These are phyloP conservation scores for Hirundo rustica DNA, from an alignment of 2,797 vertebrate genomes.

Conservation along the genomic window DNA sequence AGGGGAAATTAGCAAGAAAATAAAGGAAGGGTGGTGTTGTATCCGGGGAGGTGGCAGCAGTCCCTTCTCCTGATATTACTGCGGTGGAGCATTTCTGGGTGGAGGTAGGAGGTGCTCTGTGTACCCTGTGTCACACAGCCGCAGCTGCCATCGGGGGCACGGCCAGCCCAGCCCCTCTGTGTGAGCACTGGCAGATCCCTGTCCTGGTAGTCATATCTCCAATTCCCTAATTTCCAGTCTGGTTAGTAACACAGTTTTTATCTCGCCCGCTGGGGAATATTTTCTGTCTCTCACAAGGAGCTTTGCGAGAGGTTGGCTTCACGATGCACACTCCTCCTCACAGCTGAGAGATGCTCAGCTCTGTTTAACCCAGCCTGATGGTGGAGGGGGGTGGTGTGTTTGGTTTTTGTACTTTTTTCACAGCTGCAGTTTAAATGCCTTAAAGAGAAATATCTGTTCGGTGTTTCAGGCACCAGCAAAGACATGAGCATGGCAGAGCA, in stretches of 20 bases:
- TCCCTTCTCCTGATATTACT: background rate
- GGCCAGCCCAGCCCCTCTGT: background rate
- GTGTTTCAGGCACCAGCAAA: background rate
- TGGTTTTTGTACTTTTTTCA: background rate
- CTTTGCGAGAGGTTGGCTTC: background rate
- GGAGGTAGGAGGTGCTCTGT: background rate
- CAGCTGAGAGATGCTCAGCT: background rate
- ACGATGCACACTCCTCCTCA: background rate
- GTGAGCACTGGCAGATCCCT: background rate
- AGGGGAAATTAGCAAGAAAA: background rate
- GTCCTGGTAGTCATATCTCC: background rate
- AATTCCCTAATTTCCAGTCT: background rate
- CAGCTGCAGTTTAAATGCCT: background rate
- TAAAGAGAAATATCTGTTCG: background rate
- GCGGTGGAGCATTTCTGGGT: rapidly evolving
- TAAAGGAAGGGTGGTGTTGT: too few species aligned
- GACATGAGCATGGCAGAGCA: background rate
- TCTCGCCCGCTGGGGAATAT: background rate
- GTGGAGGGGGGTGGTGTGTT: background rate
- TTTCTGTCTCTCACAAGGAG: background rate
- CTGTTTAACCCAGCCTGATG: background rate
- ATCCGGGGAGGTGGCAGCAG: background rate
- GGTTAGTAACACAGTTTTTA: background rate
- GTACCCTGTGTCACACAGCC: background rate
- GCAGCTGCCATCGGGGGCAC: background rate